Base-by-base conservation (phyloP, 2,113 vertebrate species). In the Pavo muticus region DNA sequence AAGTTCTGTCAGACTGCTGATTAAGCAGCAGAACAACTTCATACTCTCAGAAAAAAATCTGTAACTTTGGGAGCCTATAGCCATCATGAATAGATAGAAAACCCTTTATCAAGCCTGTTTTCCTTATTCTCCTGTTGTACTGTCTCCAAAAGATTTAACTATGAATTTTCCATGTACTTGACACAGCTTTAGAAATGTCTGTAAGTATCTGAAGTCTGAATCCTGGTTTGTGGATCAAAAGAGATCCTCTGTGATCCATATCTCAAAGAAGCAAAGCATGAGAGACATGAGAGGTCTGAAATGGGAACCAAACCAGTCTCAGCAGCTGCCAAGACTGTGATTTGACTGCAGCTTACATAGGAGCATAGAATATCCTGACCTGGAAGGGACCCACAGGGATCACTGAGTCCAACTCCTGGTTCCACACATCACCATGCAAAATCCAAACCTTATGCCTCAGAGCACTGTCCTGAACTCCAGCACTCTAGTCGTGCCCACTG, bases 301-400 rank as follows among this genome's bases (percentile, higher is more conserved):
- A 27, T 67, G 57, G 40, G 63, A 16, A 80, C 52, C 30, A 65
- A 48, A 30, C n/a, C 14, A 50, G 52, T 35, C 18, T 42, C 76
- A 69, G 75, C 32, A 82, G 59, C 47, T 19, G 75, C 32, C 47
- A 63, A 70, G 48, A 24, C 10, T 65, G 44, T 21, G 63, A 32
- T 7, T 0, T 42, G 42, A 64, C 1, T 0, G 30, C 6, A 92
- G n/a, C 21, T 72, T 48, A 67, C 12, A 3, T 14, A 57, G 54
- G 30, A 57, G 30, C 9, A 6, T 7, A 57, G 54, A 56, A 56
- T 30, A 17, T 30, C 15, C 54, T 30, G 27, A 54, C 27, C 6
- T 56, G 29, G 54, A 32, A 57, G 54, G 30, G 54, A 57, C 54
- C 54, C 54, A 32, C 30, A 57, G 27, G 52, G 27, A 54, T 54